These are phyloP conservation scores for Danio tinwini DNA, from an alignment of 2,797 vertebrate species.

Conservation along the genomic window DNA sequence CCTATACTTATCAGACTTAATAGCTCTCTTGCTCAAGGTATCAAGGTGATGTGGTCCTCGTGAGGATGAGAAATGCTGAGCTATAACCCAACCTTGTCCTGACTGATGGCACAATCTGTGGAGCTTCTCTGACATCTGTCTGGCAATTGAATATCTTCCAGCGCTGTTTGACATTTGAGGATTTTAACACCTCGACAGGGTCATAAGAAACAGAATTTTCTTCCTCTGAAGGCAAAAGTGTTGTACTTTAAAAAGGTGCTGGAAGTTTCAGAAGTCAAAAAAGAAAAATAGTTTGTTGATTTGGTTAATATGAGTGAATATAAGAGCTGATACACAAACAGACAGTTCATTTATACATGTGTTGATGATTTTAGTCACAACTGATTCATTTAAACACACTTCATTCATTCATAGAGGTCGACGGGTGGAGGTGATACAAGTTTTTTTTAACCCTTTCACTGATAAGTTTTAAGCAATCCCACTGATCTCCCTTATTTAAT, in stretches of 20 bases:
- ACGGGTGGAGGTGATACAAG: too few species aligned
- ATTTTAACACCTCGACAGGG: background rate
- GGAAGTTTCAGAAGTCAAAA: background rate
- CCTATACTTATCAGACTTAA: background rate
- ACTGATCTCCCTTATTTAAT: too few species aligned
- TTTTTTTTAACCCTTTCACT: too few species aligned
- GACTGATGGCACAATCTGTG: slow-evolving; percentile 11
- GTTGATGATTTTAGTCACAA: too few species aligned
- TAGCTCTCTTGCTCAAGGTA: slow-evolving; percentile 20
- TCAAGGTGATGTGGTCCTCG: slow-evolving; percentile 19
- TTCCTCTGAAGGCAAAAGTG: background rate
- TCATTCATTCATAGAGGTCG: too few species aligned
- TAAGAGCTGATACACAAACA: background rate
- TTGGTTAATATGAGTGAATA: background rate
- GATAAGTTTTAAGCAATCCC: too few species aligned
- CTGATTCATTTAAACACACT: too few species aligned
- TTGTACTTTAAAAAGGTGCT: slow-evolving; percentile 8
- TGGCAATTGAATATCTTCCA: background rate
- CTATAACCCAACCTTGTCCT: slow-evolving; percentile 6
- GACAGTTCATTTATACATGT: too few species aligned
- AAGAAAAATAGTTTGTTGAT: background rate
- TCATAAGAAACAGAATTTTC: background rate
- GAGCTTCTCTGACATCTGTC: slow-evolving; percentile 2
- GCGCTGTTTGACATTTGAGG: background rate
- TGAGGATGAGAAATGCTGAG: background rate